Percentiles rank a stretch among this genome's conserved stretches.
These are phyloP conservation scores for Pyrrhosoma nymphula DNA, from an alignment of 2,888 invertebrate species.

Conservation along the genomic window DNA sequence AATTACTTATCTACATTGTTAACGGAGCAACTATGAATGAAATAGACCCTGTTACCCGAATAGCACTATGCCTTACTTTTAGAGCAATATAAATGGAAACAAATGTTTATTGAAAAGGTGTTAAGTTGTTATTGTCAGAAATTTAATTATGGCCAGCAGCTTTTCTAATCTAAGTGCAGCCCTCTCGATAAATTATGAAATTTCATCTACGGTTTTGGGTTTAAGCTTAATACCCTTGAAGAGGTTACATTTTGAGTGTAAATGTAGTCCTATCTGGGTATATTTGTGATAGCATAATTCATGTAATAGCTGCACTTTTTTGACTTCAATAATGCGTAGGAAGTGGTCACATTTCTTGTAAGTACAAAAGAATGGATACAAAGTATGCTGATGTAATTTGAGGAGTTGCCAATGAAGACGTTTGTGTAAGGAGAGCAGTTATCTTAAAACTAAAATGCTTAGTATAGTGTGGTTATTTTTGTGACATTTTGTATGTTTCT, in stretches of 20 bases:
- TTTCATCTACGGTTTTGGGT: not conserved
- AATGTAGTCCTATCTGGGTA: not conserved
- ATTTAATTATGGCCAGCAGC: not conserved
- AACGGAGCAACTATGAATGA: not conserved
- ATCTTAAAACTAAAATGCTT: not conserved
- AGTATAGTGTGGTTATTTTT: conserved; percentile 12
- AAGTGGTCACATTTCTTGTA: conserved; percentile 1
- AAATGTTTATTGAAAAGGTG: not conserved
- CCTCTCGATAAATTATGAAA: not conserved
- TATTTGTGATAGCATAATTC: conserved; percentile 9
- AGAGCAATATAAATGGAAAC: not conserved
- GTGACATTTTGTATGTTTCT: not conserved
- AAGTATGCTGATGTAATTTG: conserved; percentile 2
- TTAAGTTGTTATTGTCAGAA: not conserved
- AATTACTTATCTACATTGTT: not conserved
- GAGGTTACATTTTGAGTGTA: not conserved
- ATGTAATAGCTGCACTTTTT: not conserved
- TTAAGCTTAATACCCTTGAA: not conserved
- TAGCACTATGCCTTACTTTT: not conserved
- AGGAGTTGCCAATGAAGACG: not conserved
- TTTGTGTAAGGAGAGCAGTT: not conserved
- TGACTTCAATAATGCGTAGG: not conserved
- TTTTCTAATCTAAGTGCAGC: not conserved
- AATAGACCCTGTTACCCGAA: not conserved
- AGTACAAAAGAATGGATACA: not conserved